Conservation (phyloP, 2,888 invertebrate species). For the Drosophila kambysellisi region DNA sequence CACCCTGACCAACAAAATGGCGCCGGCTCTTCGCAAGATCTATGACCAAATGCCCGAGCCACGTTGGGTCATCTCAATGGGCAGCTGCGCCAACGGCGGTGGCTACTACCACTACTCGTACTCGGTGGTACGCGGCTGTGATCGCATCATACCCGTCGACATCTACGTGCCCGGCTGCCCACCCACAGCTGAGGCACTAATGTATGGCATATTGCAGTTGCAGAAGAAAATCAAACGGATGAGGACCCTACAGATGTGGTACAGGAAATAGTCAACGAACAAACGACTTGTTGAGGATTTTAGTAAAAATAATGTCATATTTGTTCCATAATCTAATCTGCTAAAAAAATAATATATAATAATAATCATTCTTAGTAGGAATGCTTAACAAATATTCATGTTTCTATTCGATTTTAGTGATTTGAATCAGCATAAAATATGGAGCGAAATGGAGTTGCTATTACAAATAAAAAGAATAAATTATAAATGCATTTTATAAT, state of each 20-base stretch:
- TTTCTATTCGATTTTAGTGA: too few species aligned
- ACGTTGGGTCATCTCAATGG: slow-evolving; percentile 99
- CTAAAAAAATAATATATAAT: background rate
- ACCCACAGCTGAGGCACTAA: slow-evolving; percentile 98
- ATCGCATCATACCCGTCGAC: slow-evolving; percentile 98
- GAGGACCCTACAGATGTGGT: slow-evolving; percentile 96
- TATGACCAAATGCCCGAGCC: slow-evolving; percentile 99
- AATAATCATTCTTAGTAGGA: background rate
- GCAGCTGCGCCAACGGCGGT: slow-evolving; percentile 99
- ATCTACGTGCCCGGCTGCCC: slow-evolving; percentile 99
- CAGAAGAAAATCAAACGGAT: slow-evolving; percentile 99
- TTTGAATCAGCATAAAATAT: too few species aligned
- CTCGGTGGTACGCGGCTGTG: slow-evolving; percentile 98
- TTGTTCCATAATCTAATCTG: background rate
- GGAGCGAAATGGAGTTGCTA: too few species aligned
- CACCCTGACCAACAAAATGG: slow-evolving; percentile 99
- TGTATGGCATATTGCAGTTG: slow-evolving; percentile 97
- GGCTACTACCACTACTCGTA: slow-evolving; percentile 99
- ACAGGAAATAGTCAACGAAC: slow-evolving; percentile 88
- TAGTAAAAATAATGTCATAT: background rate
- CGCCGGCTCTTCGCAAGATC: slow-evolving; percentile 97
- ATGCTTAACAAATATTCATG: too few species aligned
- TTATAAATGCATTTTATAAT: background rate
- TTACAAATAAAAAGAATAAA: too few species aligned
- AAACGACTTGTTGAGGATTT: background rate